Evolutionary conservation across 2,113 vertebrate genomes (phyloP).

Genomic region (Mohoua ochrocephala): DNA sequence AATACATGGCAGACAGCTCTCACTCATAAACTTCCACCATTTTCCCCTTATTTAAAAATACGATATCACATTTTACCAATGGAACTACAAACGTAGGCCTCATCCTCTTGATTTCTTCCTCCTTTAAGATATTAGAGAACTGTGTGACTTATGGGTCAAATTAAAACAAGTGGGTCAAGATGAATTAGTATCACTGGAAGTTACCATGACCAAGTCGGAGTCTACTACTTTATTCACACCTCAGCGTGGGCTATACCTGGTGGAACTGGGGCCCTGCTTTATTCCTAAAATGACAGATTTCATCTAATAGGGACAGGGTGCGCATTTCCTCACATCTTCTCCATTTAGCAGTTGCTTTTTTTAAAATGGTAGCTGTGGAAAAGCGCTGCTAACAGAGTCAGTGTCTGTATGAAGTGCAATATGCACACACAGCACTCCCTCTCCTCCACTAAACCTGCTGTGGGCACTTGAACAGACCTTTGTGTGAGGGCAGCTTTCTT

Average conservation of each 20-base stretch:
- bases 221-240: neutral
- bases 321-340: neutral
- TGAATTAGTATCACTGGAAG: neutral
- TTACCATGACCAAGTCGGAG: neutral
- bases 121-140: neutral
- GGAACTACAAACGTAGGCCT: neutral
- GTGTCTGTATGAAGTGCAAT: neutral
- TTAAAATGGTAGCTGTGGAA: neutral
- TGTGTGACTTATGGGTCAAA: neutral
- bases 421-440: rapidly evolving
- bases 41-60: neutral
- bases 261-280: neutral
- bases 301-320: neutral
- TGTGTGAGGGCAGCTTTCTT: neutral
- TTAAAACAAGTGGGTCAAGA: neutral
- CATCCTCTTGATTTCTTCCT: neutral
- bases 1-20: neutral
- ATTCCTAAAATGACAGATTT: neutral
- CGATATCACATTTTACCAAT: neutral
- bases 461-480: no score
- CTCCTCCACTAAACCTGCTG: neutral
- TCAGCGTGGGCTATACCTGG: neutral
- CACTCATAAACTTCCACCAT: neutral
- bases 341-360: neutral
- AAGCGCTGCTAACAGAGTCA: neutral